These are phyloP conservation scores for Hippoglossus stenolepis DNA, from an alignment of 2,113 vertebrate genomes.

Conservation along the genomic window DNA sequence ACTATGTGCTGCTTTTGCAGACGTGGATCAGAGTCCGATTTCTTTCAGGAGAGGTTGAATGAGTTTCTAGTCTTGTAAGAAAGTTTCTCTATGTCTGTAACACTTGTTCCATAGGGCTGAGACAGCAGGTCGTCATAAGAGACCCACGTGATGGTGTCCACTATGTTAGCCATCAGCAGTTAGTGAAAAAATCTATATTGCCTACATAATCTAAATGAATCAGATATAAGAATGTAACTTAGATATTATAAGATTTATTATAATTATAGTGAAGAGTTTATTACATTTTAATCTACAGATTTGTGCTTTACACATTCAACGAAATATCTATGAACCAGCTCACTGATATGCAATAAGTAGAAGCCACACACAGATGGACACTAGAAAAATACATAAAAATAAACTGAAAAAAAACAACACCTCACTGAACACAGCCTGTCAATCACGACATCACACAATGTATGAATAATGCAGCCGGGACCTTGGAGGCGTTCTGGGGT, in stretches of 20 bases:
- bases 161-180: slow-evolving; percentile 59
- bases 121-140: slow-evolving; percentile 43
- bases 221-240: slow-evolving; percentile 83
- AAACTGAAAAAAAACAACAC: not conserved
- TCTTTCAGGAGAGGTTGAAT: slow-evolving; percentile 37
- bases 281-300: slow-evolving; percentile 70
- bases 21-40: slow-evolving; percentile 18
- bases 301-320: slow-evolving; percentile 69
- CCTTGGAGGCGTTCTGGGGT: slow-evolving; percentile 54
- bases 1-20: slow-evolving; percentile 37
- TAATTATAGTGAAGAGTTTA: slow-evolving; percentile 74
- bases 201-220: slow-evolving; percentile 74
- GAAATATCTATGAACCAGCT: slow-evolving; percentile 73
- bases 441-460: slow-evolving; percentile 43
- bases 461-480: slow-evolving; percentile 63
- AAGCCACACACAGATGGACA: slow-evolving; percentile 49
- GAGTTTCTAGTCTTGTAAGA: slow-evolving; percentile 35
- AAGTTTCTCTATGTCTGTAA: slow-evolving; percentile 62
- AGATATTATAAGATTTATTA: slow-evolving; percentile 78
- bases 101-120: slow-evolving; percentile 63
- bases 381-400: slow-evolving; percentile 13
- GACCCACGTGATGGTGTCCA: slow-evolving; percentile 43
- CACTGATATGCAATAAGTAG: slow-evolving; percentile 83
- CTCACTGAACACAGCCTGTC: slow-evolving; percentile 25
- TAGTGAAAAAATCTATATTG: slow-evolving; percentile 73